Conservation (phyloP, 2,888 invertebrate species). For the Phengaris arion region DNA sequence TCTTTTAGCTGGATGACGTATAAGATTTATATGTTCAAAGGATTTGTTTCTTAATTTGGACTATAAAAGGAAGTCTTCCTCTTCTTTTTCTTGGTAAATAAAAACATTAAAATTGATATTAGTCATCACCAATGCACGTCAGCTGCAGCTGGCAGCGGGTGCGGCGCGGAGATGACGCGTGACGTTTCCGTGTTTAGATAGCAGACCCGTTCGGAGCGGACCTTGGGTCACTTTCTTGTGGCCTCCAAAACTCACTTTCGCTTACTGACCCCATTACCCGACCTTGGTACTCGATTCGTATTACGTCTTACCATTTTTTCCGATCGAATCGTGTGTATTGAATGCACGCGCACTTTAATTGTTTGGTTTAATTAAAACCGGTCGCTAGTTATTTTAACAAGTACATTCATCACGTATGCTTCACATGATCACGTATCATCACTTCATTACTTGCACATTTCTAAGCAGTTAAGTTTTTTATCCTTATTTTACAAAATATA, state of each 20-base stretch:
- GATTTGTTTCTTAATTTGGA: no score
- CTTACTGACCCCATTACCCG: constrained; percentile 43
- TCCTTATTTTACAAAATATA: no score
- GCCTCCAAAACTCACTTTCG: constrained; percentile 45
- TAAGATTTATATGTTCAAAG: no score
- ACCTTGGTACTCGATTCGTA: constrained; percentile 41
- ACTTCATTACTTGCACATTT: background rate
- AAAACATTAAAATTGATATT: no score
- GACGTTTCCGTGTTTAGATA: constrained; percentile 25
- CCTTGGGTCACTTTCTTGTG: constrained; percentile 44
- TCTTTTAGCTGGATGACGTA: no score
- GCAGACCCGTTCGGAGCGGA: constrained; percentile 25
- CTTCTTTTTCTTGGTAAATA: no score
- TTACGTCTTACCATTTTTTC: constrained; percentile 27
- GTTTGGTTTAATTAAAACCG: background rate
- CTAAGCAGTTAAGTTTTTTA: background rate
- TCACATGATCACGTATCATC: no score
- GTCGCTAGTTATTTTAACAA: background rate
- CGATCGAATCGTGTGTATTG: constrained; percentile 14
- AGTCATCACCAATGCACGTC: background rate
- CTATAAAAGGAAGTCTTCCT: no score
- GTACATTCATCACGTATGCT: constrained; percentile 2
- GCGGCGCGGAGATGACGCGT: constrained; percentile 16
- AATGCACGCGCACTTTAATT: constrained; percentile 16
- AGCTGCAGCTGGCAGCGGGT: background rate